A percentile compares a stretch with the other conserved stretches of the same genome.
Conservation (phyloP, 2,797 vertebrate genomes). For the Gymnothorax reevesii region DNA sequence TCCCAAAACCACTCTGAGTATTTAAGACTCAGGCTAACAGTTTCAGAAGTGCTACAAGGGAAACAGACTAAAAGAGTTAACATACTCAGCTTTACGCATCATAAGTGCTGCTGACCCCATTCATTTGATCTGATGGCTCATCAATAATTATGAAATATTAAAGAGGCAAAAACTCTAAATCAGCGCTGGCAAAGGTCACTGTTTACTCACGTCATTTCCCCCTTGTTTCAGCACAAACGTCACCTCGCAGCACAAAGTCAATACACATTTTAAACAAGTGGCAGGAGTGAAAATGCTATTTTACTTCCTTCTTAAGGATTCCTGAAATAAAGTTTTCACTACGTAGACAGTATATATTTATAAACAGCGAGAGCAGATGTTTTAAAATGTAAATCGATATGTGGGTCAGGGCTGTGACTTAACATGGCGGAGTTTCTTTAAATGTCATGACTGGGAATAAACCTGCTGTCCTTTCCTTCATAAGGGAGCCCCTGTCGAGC, state of each 20-base stretch:
- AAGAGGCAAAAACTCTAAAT: not conserved
- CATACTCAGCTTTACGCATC: not conserved
- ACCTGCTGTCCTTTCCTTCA: constrained; percentile 34
- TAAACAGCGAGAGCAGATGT: not conserved
- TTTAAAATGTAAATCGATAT: not conserved
- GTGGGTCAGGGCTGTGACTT: not conserved
- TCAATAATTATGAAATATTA: constrained; percentile 13
- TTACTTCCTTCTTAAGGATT: constrained; percentile 27
- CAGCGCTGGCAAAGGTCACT: constrained; percentile 39
- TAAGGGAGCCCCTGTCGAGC: constrained; percentile 33
- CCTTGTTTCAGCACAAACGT: constrained; percentile 28
- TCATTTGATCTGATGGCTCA: not conserved
- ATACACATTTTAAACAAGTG: constrained; percentile 43
- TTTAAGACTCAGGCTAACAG: not conserved
- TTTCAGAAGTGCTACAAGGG: too few species aligned
- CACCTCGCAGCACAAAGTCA: constrained; percentile 45
- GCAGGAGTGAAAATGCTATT: constrained; percentile 40
- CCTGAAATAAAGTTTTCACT: constrained; percentile 32
- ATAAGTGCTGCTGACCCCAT: not conserved
- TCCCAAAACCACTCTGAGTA: not conserved
- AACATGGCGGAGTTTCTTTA: constrained; percentile 41
- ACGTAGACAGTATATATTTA: constrained; percentile 25
- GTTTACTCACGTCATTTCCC: not conserved
- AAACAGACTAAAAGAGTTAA: not conserved
- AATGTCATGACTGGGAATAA: constrained; percentile 54